Percentiles rank a stretch among this genome's conserved stretches.
Conservation (phyloP, 2,888 invertebrate species). For the Amphiduros pacificus region DNA sequence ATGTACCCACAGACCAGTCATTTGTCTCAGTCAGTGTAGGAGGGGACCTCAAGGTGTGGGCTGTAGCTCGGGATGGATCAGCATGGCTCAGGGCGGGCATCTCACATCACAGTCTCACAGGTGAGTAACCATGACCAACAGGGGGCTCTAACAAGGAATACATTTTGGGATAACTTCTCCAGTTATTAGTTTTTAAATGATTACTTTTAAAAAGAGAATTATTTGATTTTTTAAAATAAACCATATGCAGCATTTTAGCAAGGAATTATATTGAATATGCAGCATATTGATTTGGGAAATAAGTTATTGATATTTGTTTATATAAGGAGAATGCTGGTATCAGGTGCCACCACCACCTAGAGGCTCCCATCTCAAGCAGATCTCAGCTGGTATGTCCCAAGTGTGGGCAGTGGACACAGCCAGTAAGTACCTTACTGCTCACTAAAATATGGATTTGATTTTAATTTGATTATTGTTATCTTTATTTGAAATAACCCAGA, state of each 20-base stretch:
- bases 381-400: slow-evolving; percentile 7
- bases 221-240: too few relatives aligned
- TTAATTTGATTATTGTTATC: neutral
- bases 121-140: too few relatives aligned
- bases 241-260: too few relatives aligned
- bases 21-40: slow-evolving; percentile 64
- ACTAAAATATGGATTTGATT: neutral
- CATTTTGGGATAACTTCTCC: too few relatives aligned
- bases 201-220: too few relatives aligned
- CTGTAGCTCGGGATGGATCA: slow-evolving; percentile 82
- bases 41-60: slow-evolving; percentile 69
- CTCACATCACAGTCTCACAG: slow-evolving; percentile 1
- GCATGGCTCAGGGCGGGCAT: slow-evolving; percentile 70
- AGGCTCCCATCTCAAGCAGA: slow-evolving; percentile 8
- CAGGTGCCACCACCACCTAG: slow-evolving; percentile 14
- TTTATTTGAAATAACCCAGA: too few relatives aligned
- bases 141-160: too few relatives aligned
- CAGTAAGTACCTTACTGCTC: slow-evolving; percentile 3
- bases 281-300: too few relatives aligned
- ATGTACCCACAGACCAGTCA: slow-evolving; percentile 79
- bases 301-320: too few relatives aligned
- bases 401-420: slow-evolving; percentile 11
- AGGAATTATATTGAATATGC: too few relatives aligned
- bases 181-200: too few relatives aligned
- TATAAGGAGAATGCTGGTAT: slow-evolving; percentile 17